Conservation (phyloP, 2,888 invertebrate species). For the Megamerina dolium region DNA sequence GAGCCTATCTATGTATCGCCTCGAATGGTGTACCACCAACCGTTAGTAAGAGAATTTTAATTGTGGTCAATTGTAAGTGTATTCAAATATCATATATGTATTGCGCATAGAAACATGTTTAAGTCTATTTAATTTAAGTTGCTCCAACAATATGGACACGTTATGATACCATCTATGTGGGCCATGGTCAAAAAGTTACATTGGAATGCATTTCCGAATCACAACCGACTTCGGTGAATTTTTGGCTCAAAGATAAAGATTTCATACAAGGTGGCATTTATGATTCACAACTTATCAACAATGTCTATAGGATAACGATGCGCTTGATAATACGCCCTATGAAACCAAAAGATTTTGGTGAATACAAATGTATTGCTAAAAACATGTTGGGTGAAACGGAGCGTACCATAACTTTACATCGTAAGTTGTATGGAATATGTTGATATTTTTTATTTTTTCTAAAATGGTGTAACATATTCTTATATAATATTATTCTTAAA, state of each 20-base stretch:
- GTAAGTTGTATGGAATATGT: slow-evolving; percentile 26
- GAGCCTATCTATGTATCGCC: slow-evolving; percentile 47
- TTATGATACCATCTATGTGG: slow-evolving; percentile 43
- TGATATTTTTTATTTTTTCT: not conserved
- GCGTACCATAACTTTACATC: slow-evolving; percentile 37
- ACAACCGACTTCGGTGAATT: slow-evolving; percentile 45
- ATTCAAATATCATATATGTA: not conserved
- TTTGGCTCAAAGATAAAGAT: slow-evolving; percentile 46
- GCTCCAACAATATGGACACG: slow-evolving; percentile 44
- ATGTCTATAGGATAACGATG: slow-evolving; percentile 71
- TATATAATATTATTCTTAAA: slow-evolving; percentile 3
- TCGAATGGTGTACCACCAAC: slow-evolving; percentile 49
- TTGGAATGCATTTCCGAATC: slow-evolving; percentile 47
- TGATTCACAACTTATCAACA: slow-evolving; percentile 58
- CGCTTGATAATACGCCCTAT: slow-evolving; percentile 64
- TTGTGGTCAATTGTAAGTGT: slow-evolving; percentile 47
- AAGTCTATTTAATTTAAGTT: slow-evolving; percentile 29
- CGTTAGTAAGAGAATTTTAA: slow-evolving; percentile 44
- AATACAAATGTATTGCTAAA: slow-evolving; percentile 75
- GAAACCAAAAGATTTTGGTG: slow-evolving; percentile 63
- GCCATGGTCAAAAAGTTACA: slow-evolving; percentile 41
- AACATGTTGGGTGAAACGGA: slow-evolving; percentile 66
- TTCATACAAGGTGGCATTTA: slow-evolving; percentile 45
- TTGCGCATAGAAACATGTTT: not conserved
- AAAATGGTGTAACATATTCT: not conserved